Evolutionary conservation across 2,113 vertebrate genomes (phyloP), one percentile per base, ranked within the genome.

Genomic region (Sander vitreus): DNA sequence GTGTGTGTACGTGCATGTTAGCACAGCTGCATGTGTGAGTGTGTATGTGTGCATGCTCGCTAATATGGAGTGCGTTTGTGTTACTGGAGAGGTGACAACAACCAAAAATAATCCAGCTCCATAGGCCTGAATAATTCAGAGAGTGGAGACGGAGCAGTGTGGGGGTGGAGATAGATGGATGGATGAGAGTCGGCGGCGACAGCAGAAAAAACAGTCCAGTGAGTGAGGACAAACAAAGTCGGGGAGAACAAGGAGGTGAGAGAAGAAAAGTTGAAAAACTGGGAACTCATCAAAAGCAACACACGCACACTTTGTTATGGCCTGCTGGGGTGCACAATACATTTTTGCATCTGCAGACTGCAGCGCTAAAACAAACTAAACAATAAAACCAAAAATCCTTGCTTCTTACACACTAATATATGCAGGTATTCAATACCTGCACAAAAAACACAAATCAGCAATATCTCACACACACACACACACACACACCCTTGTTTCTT

Each of bases 51-150:
- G 47, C 4, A 4, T 14, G 59, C 10, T 53, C 18, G 19, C 59
- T 69, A 18, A 36, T 64, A 64, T 19, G 23, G 65, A 54, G 16
- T 69, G 67, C 78, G 68, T 73, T 80, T 91, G 48, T 79, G 75
- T 73, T 85, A 78, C 80, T 84, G 89, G 76, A 76, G 63, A 83
- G 62, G 87, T 87, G 88, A 91, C 87, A 86, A 85, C 76, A 85
- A 88, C 68, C 84, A 75, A 84, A 87, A 91, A 88, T 80, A 88
- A 77, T 86, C 76, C 12, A 73, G 58, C 84, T 82, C 76, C 59
- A 76, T 67, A 71, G 71, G 51, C 55, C 70, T 93, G 80, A 93
- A 93, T 92, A 70, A 91, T 92, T 92, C 90, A 91, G 67, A 66
- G 71, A 64, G 53, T 68, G 54, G 71, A 90, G 76, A 73, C 2